Percentiles rank a stretch among this genome's conserved stretches.
Evolutionary conservation across 37 sponge, comb jelly and placozoan genomes (phyloP).

Genomic region (Corticium candelabrum): DNA sequence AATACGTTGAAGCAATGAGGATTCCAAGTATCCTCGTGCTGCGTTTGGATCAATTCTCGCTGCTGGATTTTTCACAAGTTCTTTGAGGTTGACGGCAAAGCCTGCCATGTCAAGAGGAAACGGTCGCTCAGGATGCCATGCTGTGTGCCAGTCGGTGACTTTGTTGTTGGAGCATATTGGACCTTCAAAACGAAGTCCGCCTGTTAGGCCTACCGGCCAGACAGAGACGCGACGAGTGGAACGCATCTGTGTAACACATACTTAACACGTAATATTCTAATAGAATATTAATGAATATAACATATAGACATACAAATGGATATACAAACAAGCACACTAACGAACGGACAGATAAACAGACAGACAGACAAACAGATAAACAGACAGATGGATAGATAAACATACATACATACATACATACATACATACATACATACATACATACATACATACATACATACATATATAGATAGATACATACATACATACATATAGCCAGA

Average conservation of each 20-base stretch:
- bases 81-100: constrained; percentile 60
- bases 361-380: no score
- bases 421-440: neutral
- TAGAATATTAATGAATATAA: neutral
- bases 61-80: constrained; percentile 19
- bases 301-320: neutral
- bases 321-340: no score
- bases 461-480: no score
- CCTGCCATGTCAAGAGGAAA: constrained; percentile 90
- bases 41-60: constrained; percentile 28
- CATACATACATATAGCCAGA: no score
- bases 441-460: neutral
- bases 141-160: constrained; percentile 64
- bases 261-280: neutral
- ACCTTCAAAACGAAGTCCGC: constrained; percentile 73
- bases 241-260: constrained; percentile 43
- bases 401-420: no score
- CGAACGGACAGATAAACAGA: no score
- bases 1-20: constrained; percentile 35
- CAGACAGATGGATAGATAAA: no score
- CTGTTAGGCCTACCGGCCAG: constrained; percentile 79
- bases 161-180: constrained; percentile 55
- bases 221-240: constrained; percentile 49
- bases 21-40: constrained; percentile 53
- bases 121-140: constrained; percentile 42